Evolutionary conservation across 2,113 vertebrate species (phyloP).

Genomic region (Ciconia boyciana): DNA sequence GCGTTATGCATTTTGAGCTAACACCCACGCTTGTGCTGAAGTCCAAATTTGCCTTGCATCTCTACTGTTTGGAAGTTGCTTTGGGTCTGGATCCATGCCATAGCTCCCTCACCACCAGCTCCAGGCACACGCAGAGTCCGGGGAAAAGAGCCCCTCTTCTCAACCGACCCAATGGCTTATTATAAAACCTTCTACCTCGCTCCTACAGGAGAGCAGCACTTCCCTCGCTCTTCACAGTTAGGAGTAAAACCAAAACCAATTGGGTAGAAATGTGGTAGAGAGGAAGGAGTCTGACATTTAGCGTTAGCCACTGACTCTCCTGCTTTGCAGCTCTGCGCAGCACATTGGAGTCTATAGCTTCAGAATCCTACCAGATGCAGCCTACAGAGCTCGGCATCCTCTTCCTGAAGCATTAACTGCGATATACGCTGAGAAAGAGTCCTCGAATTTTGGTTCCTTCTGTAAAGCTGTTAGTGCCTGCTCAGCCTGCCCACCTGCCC

Average conservation of each 20-base stretch:
- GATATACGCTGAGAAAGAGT: background rate
- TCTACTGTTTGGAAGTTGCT: background rate
- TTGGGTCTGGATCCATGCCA: background rate
- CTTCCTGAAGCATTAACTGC: background rate
- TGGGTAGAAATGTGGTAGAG: background rate
- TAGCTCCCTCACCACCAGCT: background rate
- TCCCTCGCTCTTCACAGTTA: background rate
- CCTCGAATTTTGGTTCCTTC: background rate
- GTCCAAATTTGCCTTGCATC: conserved; percentile 29
- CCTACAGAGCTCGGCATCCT: background rate
- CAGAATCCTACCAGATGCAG: background rate
- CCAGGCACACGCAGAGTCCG: background rate
- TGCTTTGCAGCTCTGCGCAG: background rate
- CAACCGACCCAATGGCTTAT: fast-evolving
- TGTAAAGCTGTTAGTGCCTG: background rate
- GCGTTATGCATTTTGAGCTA: background rate
- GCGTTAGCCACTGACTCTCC: background rate
- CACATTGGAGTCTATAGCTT: background rate
- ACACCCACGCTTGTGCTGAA: conserved; percentile 8
- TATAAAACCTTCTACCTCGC: background rate
- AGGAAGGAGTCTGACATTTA: background rate
- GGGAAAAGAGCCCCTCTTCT: background rate
- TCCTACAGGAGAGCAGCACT: background rate
- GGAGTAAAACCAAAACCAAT: background rate
- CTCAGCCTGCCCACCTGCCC: background rate